Evolutionary conservation across 30 jellyfish, hydroid and myxozoan species (phyloP).

Genomic region (Catostylus mosaicus): DNA sequence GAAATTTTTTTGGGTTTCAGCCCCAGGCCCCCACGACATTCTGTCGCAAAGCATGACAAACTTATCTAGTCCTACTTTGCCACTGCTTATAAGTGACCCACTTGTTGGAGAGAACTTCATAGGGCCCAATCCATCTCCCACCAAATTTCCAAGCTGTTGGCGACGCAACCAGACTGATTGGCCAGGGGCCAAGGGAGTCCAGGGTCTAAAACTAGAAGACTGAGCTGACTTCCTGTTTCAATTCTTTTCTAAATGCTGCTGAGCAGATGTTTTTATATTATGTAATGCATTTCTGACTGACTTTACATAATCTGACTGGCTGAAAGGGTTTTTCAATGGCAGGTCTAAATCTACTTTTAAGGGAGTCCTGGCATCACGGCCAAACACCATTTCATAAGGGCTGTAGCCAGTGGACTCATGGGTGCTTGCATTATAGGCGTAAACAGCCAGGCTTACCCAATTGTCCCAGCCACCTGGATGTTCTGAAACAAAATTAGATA

Average conservation of each 20-base stretch:
- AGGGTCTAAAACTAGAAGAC: background rate
- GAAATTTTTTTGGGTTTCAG: too few species aligned
- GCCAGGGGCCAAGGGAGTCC: constrained; percentile 18
- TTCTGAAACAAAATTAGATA: constrained; percentile 24
- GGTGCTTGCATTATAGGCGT: constrained; percentile 29
- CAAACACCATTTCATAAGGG: constrained; percentile 41
- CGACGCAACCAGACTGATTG: constrained; percentile 22
- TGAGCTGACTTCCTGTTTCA: constrained; percentile 1
- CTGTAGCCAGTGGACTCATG: constrained; percentile 36
- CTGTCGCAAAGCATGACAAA: too few species aligned
- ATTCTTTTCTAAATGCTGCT: constrained; percentile 3
- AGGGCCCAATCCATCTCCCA: constrained; percentile 16
- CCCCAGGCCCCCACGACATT: too few species aligned
- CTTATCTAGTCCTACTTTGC: background rate
- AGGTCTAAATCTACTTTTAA: constrained; percentile 28
- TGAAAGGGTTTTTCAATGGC: constrained; percentile 23
- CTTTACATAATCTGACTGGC: constrained; percentile 7
- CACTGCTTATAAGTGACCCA: constrained; percentile 15
- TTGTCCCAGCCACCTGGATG: constrained; percentile 36
- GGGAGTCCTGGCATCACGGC: constrained; percentile 28
- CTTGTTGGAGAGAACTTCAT: constrained; percentile 20
- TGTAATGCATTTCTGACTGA: constrained; percentile 34
- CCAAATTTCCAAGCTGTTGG: constrained; percentile 14
- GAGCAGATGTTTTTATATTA: constrained; percentile 17
- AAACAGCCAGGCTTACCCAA: constrained; percentile 28